phyloP scores from a whole-genome alignment of 2,113 vertebrate species.

The Phodopus roborovskii region DNA sequence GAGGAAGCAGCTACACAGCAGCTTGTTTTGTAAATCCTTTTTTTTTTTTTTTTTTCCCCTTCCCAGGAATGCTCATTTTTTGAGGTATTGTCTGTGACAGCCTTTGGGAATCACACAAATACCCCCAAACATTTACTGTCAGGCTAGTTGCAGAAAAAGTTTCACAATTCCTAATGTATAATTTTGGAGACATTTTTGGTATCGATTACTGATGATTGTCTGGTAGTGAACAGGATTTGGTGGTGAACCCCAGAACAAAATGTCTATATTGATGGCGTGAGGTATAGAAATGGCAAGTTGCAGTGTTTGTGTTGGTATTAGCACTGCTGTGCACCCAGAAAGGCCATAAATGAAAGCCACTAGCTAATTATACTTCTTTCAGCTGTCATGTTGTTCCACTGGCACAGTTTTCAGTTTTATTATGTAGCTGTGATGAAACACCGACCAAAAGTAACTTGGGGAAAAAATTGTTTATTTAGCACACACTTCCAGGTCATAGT shows the following conservation, averaged over 20 bases:
- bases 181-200: neutral
- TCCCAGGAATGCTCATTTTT: neutral
- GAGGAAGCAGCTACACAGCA: neutral
- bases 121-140: neutral
- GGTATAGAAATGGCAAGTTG: neutral
- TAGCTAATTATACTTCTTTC: neutral
- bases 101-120: neutral
- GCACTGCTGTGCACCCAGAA: neutral
- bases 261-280: neutral
- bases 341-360: neutral
- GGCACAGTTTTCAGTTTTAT: neutral
- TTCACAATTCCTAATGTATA: neutral
- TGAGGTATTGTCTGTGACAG: neutral
- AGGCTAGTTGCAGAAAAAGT: neutral
- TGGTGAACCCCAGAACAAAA: neutral
- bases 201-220: neutral
- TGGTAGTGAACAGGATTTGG: neutral
- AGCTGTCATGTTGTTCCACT: neutral
- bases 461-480: neutral
- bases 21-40: constrained; percentile 1
- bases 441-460: neutral
- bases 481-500: neutral
- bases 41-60: no score
- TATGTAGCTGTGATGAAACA: neutral
- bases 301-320: neutral